A percentile compares a stretch with the other conserved stretches of the same genome.
Evolutionary conservation across 2,797 vertebrate genomes (phyloP).

Genomic region (Hylomyscus alleni): DNA sequence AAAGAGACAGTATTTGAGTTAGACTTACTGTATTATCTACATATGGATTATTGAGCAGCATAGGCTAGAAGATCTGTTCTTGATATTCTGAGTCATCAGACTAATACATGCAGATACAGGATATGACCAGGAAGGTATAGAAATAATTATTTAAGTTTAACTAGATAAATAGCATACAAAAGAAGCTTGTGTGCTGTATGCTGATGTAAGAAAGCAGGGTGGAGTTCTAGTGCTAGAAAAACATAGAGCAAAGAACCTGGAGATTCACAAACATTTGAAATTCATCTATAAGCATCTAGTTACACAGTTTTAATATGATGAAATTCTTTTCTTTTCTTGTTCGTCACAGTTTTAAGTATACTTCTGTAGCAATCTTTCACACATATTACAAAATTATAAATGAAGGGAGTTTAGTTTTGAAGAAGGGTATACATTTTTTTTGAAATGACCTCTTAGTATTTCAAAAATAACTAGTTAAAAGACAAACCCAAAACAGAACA

Average conservation of each 20-base stretch:
- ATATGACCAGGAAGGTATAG: background rate
- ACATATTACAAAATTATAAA: background rate
- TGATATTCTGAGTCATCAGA: background rate
- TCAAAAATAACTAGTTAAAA: background rate
- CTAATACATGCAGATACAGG: background rate
- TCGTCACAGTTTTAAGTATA: background rate
- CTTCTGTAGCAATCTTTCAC: background rate
- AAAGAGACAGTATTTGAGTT: background rate
- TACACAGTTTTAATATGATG: background rate
- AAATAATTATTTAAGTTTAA: background rate
- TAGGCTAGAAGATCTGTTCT: background rate
- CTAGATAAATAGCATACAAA: background rate
- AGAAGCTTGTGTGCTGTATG: background rate
- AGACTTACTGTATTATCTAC: background rate
- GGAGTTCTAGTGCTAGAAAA: background rate
- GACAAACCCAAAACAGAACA: background rate
- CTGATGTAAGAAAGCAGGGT: background rate
- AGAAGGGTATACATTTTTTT: background rate
- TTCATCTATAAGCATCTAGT: background rate
- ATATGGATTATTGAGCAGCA: background rate
- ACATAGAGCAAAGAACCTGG: background rate
- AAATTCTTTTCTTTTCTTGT: background rate
- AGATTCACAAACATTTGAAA: background rate
- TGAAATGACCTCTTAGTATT: background rate
- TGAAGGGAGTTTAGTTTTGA: background rate